Percentiles rank a stretch among this genome's conserved stretches.
Evolutionary conservation across 2,888 invertebrate species (phyloP).

Genomic region (Barypeithes pellucidus): DNA sequence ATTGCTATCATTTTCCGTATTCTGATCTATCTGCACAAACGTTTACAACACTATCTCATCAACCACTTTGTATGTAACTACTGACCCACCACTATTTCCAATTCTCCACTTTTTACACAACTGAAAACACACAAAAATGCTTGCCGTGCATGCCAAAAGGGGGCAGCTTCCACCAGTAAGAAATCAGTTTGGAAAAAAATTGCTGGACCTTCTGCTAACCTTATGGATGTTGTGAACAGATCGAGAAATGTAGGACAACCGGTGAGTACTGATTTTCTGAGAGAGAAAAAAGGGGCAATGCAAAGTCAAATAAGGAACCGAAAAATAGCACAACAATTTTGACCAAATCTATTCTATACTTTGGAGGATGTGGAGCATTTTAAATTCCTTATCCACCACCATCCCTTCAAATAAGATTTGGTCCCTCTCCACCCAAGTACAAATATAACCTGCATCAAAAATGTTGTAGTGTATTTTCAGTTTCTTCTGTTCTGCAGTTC

Average conservation of each 20-base stretch:
- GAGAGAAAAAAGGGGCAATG: no score
- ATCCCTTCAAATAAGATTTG: no score
- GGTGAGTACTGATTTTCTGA: slow-evolving; percentile 64
- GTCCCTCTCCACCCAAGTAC: no score
- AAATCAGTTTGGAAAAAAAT: slow-evolving; percentile 80
- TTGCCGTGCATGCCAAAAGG: slow-evolving; percentile 53
- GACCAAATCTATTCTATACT: no score
- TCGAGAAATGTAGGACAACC: slow-evolving; percentile 75
- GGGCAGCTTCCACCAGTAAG: slow-evolving; percentile 59
- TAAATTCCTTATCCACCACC: no score
- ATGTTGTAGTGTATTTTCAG: no score
- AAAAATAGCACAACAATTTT: no score
- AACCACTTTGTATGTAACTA: neutral
- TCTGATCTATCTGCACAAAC: slow-evolving; percentile 7
- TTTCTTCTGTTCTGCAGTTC: no score
- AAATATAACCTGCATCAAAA: no score
- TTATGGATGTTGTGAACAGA: slow-evolving; percentile 80
- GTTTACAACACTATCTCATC: neutral
- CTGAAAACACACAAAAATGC: slow-evolving; percentile 1
- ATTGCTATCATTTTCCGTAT: neutral
- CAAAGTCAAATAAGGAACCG: no score
- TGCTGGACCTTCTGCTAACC: slow-evolving; percentile 76
- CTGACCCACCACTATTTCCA: neutral
- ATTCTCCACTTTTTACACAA: neutral
- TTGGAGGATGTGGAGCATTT: no score